Base-by-base conservation (phyloP, 1,140 invertebrate genomes). In the Drosophila subobscura region DNA sequence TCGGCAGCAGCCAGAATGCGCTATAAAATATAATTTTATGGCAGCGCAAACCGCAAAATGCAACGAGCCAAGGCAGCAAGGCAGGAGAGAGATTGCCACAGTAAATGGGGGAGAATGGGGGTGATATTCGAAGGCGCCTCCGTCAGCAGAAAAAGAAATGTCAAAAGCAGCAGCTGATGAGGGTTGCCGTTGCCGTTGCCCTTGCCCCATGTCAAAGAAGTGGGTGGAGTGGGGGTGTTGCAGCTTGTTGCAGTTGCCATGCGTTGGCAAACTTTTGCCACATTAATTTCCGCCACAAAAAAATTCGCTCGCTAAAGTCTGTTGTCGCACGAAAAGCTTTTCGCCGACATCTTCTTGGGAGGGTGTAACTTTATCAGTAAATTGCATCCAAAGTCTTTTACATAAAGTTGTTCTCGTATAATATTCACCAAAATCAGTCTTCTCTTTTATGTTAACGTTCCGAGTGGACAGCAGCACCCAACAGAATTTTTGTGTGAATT, bases 11-110 rank as follows among this genome's bases (percentile, higher is more conserved):
- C 66, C 46, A 59, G 72, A 74, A 72, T 75, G 64, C 58, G 73
- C 80, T 81, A 85, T 85, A 86, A 85, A 86, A 63, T 75, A 65
- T 63, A 67, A 77, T 76, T 80, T 85, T 81, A 85, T 86, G 65
- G 81, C 73, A 80, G 55, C 50, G 59, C 80, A 74, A 75, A 88
- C 83, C 81, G 64, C 83, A 65, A 65, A 63, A 68, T 58, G 70
- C 73, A 76, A 51, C 60, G 56, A 57, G 55, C n/a, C 58, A 23
- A 5, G 47, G 47, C 29, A 33, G 49, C 29, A 51, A 20, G 16
- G 3, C 25, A 6, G 5, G 33, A 29, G 27, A 54, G 29, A 20
- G 3, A 12, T 16, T 25, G 5, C 33, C 23, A 22, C n/a, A 27
- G 25, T 33, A 27, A 16, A 23, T 20, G 10, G 27, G 22, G 8